Base-by-base conservation (phyloP, 1,140 invertebrate genomes). In the Hestina assimilis region DNA sequence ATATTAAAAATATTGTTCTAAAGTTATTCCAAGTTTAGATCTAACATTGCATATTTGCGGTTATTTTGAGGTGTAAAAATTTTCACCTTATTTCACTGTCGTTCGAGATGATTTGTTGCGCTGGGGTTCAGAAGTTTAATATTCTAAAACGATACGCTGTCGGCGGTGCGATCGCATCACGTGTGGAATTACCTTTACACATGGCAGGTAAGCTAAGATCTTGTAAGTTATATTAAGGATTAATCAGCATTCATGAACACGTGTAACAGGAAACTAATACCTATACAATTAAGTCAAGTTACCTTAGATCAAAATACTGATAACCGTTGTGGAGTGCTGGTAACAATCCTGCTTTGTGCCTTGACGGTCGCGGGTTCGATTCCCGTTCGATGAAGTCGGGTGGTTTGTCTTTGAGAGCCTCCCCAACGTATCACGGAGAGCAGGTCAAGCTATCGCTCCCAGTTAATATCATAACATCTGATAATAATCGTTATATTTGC, bases 111-210 rank as follows among this genome's bases (percentile, higher is more conserved):
- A 33, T 47, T 47, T 47, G 45, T 47, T 12, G 29, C 31, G 24
- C 26, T 19, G 15, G 46, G 47, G 59, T 52, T 59, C 20, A 19
- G 24, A 33, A 54, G 46, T 55, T 73, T 70, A 71, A 71, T 70
- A 73, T 73, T 73, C 68, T 57, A 55, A 61, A 65, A 65, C 29
- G 46, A 47, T 28, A 28, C 24, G 31, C 9, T 48, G 53, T 46
- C 53, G 29, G 53, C 53, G 24, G 14, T 55, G 57, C 33, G 43
- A 56, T 43, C 66, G 43, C 50, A 41, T 64, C 63, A 65, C 71
- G 63, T 65, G 67, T 67, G 62, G 59, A 67, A 76, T 72, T 72
- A 76, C 71, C 62, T 52, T 57, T 42, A 38, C 9, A 31, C 42
- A 40, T 66, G 56, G 60, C 59, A 66, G 58, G 63, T 72, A 69